phyloP scores from a whole-genome alignment of 2,888 invertebrate genomes.

The Nineta flava region DNA sequence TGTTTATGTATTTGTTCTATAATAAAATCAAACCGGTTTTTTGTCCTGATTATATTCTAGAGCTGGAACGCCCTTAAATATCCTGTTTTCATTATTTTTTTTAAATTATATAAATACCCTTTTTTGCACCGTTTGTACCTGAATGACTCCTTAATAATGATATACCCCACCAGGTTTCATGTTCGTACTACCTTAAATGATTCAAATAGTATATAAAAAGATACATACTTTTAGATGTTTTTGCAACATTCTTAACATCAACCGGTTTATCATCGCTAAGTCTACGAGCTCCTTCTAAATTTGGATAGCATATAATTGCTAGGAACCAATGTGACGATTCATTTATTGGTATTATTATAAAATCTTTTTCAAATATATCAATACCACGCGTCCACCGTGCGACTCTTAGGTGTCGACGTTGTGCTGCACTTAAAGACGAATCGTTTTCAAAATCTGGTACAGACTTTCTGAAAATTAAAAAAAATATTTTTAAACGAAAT shows the following conservation, averaged over 20 bases:
- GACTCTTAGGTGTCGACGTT: conserved; percentile 77
- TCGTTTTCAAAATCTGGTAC: conserved; percentile 45
- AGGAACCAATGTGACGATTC: conserved; percentile 98
- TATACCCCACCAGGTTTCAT: too few relatives aligned
- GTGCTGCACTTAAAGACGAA: conserved; percentile 51
- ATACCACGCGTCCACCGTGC: conserved; percentile 95
- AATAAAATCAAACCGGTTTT: too few relatives aligned
- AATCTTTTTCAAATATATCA: conserved; percentile 93
- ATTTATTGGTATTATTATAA: conserved; percentile 91
- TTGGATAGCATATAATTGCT: conserved; percentile 90
- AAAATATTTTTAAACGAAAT: neutral
- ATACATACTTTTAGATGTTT: too few relatives aligned
- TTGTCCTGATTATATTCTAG: too few relatives aligned
- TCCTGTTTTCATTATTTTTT: too few relatives aligned
- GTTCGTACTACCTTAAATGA: too few relatives aligned
- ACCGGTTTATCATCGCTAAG: conserved; percentile 44
- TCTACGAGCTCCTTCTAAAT: conserved; percentile 53
- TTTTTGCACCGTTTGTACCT: too few relatives aligned
- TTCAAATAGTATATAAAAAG: too few relatives aligned
- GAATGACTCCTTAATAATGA: too few relatives aligned
- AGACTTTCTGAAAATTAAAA: conserved; percentile 3
- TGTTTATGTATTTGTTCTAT: too few relatives aligned
- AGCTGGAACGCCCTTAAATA: too few relatives aligned
- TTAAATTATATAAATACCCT: too few relatives aligned
- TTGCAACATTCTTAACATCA: conserved; percentile 20